A percentile compares a stretch with the other conserved stretches of the same genome.
Evolutionary conservation across 2,888 invertebrate species (phyloP).

Genomic region (Drosophila sordidapex): DNA sequence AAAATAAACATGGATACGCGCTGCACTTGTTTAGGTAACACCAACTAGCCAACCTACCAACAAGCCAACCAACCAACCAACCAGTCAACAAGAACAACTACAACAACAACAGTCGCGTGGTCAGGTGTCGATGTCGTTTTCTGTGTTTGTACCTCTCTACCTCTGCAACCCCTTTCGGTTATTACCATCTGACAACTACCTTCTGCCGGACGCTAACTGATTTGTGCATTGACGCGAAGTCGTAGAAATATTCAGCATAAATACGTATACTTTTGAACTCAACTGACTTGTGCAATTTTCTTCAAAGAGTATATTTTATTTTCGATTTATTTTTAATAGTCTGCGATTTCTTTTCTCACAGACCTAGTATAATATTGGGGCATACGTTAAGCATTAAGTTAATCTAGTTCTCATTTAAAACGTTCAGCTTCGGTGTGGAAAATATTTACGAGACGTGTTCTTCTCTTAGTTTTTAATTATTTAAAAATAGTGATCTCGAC

Average conservation of each 20-base stretch:
- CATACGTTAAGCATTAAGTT: not conserved
- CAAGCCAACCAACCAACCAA: slow-evolving; percentile 26
- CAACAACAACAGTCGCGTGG: slow-evolving; percentile 42
- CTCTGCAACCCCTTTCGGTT: slow-evolving; percentile 29
- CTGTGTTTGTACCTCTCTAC: slow-evolving; percentile 13
- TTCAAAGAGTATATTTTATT: not conserved
- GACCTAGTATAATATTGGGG: not conserved
- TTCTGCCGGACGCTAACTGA: slow-evolving; percentile 76
- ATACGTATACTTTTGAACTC: slow-evolving; percentile 47
- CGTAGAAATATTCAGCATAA: slow-evolving; percentile 77
- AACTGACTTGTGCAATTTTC: slow-evolving; percentile 26
- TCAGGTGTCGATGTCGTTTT: slow-evolving; percentile 75
- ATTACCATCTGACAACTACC: slow-evolving; percentile 45
- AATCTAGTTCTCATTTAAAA: not conserved
- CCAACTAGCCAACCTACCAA: slow-evolving; percentile 36
- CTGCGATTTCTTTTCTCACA: not conserved
- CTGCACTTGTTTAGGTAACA: slow-evolving; percentile 79
- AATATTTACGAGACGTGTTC: not conserved
- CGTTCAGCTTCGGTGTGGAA: not conserved
- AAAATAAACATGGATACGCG: slow-evolving; percentile 81
- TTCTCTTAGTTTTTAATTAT: slow-evolving; percentile 4
- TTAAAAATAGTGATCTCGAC: slow-evolving; percentile 1
- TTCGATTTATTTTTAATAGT: not conserved
- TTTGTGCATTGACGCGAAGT: slow-evolving; percentile 79
- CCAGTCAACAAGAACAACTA: slow-evolving; percentile 35